Conservation (phyloP, 2,113 vertebrate genomes). For the Antigone vipio region DNA sequence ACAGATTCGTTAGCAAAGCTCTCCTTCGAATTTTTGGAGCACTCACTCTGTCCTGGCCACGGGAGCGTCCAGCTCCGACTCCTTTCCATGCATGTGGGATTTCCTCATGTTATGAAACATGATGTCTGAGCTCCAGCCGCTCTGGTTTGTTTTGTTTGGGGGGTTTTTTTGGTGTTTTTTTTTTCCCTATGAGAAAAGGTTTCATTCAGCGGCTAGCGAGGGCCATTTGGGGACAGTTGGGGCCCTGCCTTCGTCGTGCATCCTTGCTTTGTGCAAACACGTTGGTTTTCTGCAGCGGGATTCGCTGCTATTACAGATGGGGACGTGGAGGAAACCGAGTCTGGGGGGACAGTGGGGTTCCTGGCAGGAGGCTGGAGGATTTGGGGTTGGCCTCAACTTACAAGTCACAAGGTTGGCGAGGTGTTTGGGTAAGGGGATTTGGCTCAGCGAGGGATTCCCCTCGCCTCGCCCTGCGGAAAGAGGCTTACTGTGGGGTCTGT, state of each 20-base stretch:
- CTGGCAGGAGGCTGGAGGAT: neutral
- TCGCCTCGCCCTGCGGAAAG: neutral
- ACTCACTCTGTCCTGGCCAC: neutral
- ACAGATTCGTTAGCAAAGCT: neutral
- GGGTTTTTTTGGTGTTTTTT: neutral
- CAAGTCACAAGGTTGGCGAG: neutral
- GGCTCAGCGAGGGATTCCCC: neutral
- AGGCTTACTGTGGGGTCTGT: neutral
- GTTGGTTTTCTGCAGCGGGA: neutral
- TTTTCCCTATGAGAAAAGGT: neutral
- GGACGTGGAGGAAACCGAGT: neutral
- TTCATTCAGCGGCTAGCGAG: neutral
- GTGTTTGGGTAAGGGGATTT: slow-evolving; percentile 2
- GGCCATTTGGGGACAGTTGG: neutral
- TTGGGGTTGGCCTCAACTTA: neutral
- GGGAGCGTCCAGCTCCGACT: neutral
- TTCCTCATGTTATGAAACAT: slow-evolving; percentile 3
- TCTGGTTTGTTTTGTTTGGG: neutral
- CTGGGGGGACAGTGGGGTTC: neutral
- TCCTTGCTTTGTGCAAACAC: neutral
- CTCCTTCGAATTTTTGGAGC: neutral
- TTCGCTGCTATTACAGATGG: neutral
- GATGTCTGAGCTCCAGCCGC: neutral
- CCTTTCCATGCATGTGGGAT: neutral
- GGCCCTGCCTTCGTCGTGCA: neutral